Conservation (phyloP, 2,797 vertebrate species). For the Rhabdomys pumilio region DNA sequence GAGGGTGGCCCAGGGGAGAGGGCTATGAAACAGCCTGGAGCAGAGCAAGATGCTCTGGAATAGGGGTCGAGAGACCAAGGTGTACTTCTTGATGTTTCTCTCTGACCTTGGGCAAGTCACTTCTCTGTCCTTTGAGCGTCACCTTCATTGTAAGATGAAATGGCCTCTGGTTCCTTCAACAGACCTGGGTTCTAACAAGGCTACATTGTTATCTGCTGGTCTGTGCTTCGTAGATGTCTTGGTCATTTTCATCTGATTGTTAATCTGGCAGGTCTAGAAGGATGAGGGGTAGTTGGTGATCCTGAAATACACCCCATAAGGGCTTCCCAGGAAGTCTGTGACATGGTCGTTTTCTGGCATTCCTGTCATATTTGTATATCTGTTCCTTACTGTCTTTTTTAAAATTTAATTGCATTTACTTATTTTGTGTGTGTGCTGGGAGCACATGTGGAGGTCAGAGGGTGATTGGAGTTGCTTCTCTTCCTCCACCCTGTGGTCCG, state of each 20-base stretch:
- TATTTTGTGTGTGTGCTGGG: neutral
- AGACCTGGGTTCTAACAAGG: constrained; percentile 26
- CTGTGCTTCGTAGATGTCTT: constrained; percentile 40
- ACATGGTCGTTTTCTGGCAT: constrained; percentile 29
- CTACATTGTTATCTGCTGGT: constrained; percentile 27
- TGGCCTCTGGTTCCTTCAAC: neutral
- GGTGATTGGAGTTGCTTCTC: neutral
- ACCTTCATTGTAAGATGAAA: neutral
- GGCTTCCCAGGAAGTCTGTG: constrained; percentile 23
- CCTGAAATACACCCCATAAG: constrained; percentile 23
- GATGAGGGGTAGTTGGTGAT: neutral
- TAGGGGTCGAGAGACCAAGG: neutral
- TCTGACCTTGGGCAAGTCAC: constrained; percentile 77
- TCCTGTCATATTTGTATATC: constrained; percentile 3
- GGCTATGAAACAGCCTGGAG: neutral
- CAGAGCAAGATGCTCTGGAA: neutral
- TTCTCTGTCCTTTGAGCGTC: constrained; percentile 41
- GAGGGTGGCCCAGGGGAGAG: constrained; percentile 21
- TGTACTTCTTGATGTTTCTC: neutral
- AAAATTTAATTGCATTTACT: neutral
- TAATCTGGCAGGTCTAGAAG: constrained; percentile 27
- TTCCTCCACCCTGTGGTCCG: no score
- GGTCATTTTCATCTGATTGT: constrained; percentile 45
- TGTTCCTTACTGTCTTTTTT: constrained; percentile 11
- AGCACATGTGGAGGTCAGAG: neutral